Conservation (phyloP, 2,113 vertebrate species). For the Bettongia penicillata region DNA sequence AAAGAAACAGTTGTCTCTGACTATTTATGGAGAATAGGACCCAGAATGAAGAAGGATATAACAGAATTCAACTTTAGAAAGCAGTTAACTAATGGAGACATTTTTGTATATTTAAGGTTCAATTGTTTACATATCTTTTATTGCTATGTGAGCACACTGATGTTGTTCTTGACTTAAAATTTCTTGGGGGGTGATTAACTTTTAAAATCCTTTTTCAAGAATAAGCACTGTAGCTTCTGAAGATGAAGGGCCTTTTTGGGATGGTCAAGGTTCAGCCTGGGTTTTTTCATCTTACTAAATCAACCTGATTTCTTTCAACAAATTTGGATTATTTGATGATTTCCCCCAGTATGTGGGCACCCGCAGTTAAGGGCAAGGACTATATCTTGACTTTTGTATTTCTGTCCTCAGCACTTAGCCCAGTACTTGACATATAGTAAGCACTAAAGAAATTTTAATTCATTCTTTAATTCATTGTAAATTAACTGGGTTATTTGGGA, state of each 20-base stretch:
- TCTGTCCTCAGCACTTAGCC: not conserved
- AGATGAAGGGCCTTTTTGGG: not conserved
- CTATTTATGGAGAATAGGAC: not conserved
- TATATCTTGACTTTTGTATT: not conserved
- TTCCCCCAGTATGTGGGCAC: not conserved
- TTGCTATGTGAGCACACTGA: not conserved
- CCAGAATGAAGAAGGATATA: not conserved
- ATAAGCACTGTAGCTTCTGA: not conserved
- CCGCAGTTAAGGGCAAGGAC: not conserved
- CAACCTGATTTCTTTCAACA: not conserved
- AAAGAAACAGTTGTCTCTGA: not conserved
- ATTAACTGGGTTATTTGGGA: not conserved
- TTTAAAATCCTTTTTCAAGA: not conserved
- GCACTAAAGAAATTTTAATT: not conserved
- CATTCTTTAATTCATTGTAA: not conserved
- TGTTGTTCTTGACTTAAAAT: not conserved
- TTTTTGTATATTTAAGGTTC: not conserved
- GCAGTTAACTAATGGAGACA: not conserved
- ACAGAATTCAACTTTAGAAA: not conserved
- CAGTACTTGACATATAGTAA: not conserved
- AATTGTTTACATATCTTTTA: not conserved
- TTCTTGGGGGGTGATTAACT: not conserved
- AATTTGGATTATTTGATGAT: not conserved
- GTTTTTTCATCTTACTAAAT: not conserved
- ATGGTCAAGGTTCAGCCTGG: not conserved